Percentiles rank a stretch among this genome's conserved stretches.
Conservation (phyloP, 1,140 invertebrate genomes). For the Lepidotrigona ventralis region DNA sequence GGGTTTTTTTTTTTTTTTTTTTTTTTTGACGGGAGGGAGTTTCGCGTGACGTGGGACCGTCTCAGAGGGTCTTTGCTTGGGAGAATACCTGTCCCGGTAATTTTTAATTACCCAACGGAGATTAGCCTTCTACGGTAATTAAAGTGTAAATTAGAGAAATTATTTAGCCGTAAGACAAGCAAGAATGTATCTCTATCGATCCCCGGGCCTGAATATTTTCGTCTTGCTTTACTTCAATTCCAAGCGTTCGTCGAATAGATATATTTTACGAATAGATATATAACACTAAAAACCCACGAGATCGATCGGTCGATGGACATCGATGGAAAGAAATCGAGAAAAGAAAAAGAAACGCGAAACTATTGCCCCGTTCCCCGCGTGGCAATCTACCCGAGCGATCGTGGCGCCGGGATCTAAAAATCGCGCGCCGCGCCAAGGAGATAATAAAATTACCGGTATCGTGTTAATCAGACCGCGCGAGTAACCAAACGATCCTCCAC, state of each 20-base stretch:
- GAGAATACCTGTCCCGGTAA: background rate
- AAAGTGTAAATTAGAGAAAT: background rate
- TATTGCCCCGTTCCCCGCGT: background rate
- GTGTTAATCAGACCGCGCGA: slow-evolving; percentile 28
- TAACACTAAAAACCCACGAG: too few species aligned
- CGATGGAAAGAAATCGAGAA: background rate
- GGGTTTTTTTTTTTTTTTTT: slow-evolving; percentile 3
- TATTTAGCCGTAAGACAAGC: background rate
- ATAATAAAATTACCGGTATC: slow-evolving; percentile 46
- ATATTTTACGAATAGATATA: too few species aligned
- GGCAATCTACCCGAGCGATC: slow-evolving; percentile 20
- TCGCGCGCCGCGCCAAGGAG: slow-evolving; percentile 1
- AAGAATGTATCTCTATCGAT: too few species aligned
- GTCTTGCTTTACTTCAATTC: too few species aligned
- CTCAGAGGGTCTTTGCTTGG: background rate
- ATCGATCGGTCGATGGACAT: background rate
- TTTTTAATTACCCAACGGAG: background rate
- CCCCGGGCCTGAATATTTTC: too few species aligned
- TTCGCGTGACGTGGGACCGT: background rate
- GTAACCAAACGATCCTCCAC: slow-evolving; percentile 38
- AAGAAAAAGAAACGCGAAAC: background rate
- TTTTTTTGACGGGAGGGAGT: slow-evolving; percentile 12
- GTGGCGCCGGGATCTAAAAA: slow-evolving; percentile 20
- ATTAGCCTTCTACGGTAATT: background rate
- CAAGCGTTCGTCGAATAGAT: too few species aligned